phyloP scores from a whole-genome alignment of 2,888 invertebrate genomes.

The Heliconius charithonia region DNA sequence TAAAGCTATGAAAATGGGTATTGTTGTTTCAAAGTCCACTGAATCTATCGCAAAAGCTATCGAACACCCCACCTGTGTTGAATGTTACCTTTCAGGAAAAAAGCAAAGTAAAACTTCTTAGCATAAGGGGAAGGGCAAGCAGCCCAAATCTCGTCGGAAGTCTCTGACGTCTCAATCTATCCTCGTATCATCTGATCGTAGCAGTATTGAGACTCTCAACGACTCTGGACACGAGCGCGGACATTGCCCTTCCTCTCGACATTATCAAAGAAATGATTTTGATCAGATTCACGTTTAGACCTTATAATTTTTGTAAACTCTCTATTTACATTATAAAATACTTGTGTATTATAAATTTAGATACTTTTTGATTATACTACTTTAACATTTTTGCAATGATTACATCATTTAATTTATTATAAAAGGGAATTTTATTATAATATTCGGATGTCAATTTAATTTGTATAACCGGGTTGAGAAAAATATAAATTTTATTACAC shows the following conservation, averaged over 20 bases:
- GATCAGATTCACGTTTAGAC: constrained; percentile 86
- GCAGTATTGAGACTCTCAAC: constrained; percentile 76
- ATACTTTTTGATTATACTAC: background rate
- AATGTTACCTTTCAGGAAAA: constrained; percentile 87
- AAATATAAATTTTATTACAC: background rate
- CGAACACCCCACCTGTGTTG: constrained; percentile 89
- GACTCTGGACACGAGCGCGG: constrained; percentile 63
- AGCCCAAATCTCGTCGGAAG: constrained; percentile 80
- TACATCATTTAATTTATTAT: background rate
- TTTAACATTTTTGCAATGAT: background rate
- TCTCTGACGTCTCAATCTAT: constrained; percentile 67
- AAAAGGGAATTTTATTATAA: background rate
- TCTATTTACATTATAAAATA: constrained; percentile 6
- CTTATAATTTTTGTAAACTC: background rate
- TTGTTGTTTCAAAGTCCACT: constrained; percentile 83
- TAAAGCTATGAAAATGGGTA: constrained; percentile 81
- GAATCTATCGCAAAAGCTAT: constrained; percentile 83
- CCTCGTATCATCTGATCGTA: constrained; percentile 75
- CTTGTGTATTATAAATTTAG: background rate
- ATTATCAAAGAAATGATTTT: constrained; percentile 65
- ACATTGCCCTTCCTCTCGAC: constrained; percentile 68
- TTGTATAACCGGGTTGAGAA: background rate
- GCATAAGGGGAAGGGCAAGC: constrained; percentile 87
- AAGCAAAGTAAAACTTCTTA: constrained; percentile 84
- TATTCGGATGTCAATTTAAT: background rate